These are phyloP conservation scores for Callinectes sapidus DNA, from an alignment of 2,888 invertebrate species.

Conservation along the genomic window DNA sequence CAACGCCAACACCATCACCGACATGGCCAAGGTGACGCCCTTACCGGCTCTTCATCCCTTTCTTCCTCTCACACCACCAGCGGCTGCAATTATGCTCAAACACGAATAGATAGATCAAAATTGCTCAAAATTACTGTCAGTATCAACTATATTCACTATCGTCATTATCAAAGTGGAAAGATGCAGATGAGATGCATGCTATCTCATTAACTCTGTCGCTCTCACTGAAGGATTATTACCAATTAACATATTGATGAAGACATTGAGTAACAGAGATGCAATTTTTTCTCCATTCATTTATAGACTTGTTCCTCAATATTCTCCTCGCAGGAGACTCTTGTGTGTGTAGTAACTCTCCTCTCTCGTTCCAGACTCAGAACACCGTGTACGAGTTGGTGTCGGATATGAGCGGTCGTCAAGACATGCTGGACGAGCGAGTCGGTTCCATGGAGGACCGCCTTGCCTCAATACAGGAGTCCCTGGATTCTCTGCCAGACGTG, in stretches of 20 bases:
- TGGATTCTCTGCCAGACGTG: slow-evolving; percentile 89
- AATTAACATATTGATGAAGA: too few species aligned
- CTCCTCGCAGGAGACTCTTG: neutral
- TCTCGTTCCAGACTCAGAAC: slow-evolving; percentile 91
- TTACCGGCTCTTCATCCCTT: too few species aligned
- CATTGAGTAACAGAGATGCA: neutral
- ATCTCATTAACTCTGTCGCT: neutral
- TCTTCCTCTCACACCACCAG: neutral
- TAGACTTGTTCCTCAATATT: neutral
- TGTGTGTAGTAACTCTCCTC: neutral
- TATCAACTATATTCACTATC: too few species aligned
- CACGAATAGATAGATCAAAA: too few species aligned
- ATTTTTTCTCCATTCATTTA: neutral
- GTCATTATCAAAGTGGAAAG: neutral
- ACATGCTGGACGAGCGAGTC: slow-evolving; percentile 93
- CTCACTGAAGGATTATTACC: neutral
- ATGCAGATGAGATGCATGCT: neutral
- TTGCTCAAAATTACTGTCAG: too few species aligned
- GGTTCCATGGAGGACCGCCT: slow-evolving; percentile 95
- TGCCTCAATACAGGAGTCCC: slow-evolving; percentile 88
- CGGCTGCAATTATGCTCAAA: too few species aligned
- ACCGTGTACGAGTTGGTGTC: slow-evolving; percentile 98
- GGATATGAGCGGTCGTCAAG: slow-evolving; percentile 96
- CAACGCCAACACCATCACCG: slow-evolving; percentile 98
- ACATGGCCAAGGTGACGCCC: slow-evolving; percentile 95